Percentiles rank a stretch among this genome's conserved stretches.
Evolutionary conservation across 1,140 invertebrate genomes (phyloP).

Genomic region (Drosophila nebulosa): DNA sequence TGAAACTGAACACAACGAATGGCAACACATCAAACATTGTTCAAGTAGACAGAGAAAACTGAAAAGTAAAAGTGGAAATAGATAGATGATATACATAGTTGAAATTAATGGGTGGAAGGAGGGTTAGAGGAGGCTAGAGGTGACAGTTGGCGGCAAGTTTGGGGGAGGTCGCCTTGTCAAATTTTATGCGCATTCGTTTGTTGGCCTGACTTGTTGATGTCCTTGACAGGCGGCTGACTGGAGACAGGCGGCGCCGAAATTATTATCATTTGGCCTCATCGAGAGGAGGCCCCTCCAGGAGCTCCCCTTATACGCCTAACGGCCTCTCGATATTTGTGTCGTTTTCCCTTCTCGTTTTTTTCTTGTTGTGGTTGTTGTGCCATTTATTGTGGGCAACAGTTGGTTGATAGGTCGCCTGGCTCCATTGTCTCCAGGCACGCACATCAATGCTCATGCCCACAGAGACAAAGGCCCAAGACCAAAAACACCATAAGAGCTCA

Average conservation of each 20-base stretch:
- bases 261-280: slow-evolving; percentile 31
- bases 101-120: neutral
- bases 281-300: neutral
- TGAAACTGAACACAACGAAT: neutral
- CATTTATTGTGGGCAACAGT: slow-evolving; percentile 46
- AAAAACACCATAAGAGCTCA: neutral
- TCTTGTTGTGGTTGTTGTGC: slow-evolving; percentile 11
- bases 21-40: slow-evolving; percentile 32
- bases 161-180: neutral
- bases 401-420: slow-evolving; percentile 24
- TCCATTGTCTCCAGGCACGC: slow-evolving; percentile 37
- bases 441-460: slow-evolving; percentile 22
- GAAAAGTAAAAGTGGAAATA: neutral
- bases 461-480: slow-evolving; percentile 14
- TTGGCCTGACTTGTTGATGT: slow-evolving; percentile 26
- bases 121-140: neutral
- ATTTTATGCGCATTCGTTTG: slow-evolving; percentile 52
- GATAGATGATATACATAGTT: neutral
- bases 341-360: neutral
- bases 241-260: slow-evolving; percentile 46
- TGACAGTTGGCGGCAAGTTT: neutral
- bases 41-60: neutral
- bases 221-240: slow-evolving; percentile 43
- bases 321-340: neutral
- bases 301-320: neutral